A percentile compares a stretch with the other conserved stretches of the same genome.
Conservation (phyloP, 1,140 invertebrate species). For the Mizuhopecten yessoensis region DNA sequence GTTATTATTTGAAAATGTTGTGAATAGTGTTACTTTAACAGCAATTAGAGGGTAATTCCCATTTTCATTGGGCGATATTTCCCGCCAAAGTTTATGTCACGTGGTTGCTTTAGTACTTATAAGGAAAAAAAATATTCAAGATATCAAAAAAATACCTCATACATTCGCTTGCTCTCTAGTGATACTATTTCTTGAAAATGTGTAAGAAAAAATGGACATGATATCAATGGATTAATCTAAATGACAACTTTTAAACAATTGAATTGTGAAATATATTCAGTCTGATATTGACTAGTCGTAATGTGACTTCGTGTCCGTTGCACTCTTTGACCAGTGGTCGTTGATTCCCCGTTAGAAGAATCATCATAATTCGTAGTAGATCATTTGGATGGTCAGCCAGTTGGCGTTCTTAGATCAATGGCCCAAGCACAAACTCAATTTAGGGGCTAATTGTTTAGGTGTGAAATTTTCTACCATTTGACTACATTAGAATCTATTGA, state of each 20-base stretch:
- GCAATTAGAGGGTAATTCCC: background rate
- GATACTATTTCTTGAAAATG: no score
- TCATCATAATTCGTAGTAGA: slow-evolving; percentile 19
- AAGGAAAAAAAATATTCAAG: no score
- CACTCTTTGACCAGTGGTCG: background rate
- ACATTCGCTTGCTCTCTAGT: no score
- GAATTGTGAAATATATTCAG: background rate
- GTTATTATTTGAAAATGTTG: background rate
- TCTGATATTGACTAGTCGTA: background rate
- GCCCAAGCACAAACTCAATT: slow-evolving; percentile 52
- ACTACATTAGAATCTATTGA: slow-evolving; percentile 47
- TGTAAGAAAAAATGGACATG: no score
- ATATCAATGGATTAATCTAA: no score
- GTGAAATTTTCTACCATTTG: slow-evolving; percentile 52
- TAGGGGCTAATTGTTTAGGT: slow-evolving; percentile 49
- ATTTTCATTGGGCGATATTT: background rate
- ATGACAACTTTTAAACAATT: no score
- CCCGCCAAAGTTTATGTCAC: background rate
- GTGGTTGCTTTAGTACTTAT: no score
- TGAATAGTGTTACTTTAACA: background rate
- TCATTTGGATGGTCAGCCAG: background rate
- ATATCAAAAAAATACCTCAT: no score
- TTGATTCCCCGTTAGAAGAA: background rate
- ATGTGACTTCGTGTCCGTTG: background rate
- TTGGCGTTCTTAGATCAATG: slow-evolving; percentile 43